A percentile compares a stretch with the other conserved stretches of the same genome.
phyloP scores from a whole-genome alignment of 2,888 invertebrate genomes.

The Drosophila macrospina region DNA sequence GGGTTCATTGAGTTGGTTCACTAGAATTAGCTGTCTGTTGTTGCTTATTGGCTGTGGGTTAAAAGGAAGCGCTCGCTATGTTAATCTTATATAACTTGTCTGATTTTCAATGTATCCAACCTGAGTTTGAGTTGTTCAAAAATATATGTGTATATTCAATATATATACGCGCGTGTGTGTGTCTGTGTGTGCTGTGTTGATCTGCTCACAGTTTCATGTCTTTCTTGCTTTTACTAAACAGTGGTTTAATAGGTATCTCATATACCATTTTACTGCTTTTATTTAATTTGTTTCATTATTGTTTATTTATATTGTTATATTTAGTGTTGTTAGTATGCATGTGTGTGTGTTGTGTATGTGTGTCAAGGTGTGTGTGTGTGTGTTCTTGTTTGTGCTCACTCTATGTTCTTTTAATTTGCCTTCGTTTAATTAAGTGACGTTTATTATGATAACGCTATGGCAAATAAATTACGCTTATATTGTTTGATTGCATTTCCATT shows the following conservation, averaged over 20 bases:
- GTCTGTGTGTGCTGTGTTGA: slow-evolving; percentile 46
- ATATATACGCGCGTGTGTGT: slow-evolving; percentile 42
- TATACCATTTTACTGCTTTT: slow-evolving; percentile 40
- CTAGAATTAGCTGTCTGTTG: slow-evolving; percentile 39
- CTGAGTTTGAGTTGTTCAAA: slow-evolving; percentile 82
- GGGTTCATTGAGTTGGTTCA: slow-evolving; percentile 46
- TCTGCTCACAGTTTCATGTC: slow-evolving; percentile 36
- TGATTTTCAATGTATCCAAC: slow-evolving; percentile 81
- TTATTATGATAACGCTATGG: slow-evolving; percentile 48
- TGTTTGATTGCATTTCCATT: slow-evolving; percentile 60
- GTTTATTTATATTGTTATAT: slow-evolving; percentile 28
- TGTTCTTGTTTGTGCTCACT: slow-evolving; percentile 66
- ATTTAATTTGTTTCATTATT: slow-evolving; percentile 20
- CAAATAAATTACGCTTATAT: slow-evolving; percentile 51
- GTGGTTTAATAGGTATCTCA: slow-evolving; percentile 47
- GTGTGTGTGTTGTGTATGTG: slow-evolving; percentile 35
- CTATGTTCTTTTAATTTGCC: slow-evolving; percentile 71
- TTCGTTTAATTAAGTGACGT: slow-evolving; percentile 51
- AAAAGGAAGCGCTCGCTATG: slow-evolving; percentile 78
- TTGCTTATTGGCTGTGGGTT: slow-evolving; percentile 75
- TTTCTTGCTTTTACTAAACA: slow-evolving; percentile 54
- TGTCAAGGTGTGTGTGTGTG: slow-evolving; percentile 43
- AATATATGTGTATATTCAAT: slow-evolving; percentile 59
- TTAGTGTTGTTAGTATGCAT: slow-evolving; percentile 52
- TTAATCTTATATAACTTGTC: slow-evolving; percentile 73